Evolutionary conservation across 2,888 invertebrate species (phyloP).

Genomic region (Chymomyza caudatula): DNA sequence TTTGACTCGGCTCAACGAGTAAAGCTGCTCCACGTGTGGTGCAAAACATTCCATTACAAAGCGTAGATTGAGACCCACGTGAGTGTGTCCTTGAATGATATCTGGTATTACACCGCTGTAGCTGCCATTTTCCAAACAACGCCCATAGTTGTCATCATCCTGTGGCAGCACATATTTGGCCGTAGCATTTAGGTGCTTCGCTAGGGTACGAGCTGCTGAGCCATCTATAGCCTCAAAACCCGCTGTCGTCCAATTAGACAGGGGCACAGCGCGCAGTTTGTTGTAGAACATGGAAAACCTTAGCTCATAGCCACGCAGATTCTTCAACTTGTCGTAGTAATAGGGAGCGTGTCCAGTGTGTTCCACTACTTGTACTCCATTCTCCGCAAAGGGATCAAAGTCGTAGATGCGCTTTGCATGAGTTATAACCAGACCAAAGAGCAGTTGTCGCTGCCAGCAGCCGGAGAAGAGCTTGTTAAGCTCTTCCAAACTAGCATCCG

Average conservation of each 20-base stretch:
- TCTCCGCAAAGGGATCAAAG: slow-evolving; percentile 64
- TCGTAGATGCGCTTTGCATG: slow-evolving; percentile 39
- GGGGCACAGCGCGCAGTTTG: slow-evolving; percentile 58
- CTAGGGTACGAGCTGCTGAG: slow-evolving; percentile 47
- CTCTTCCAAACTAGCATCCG: slow-evolving; percentile 29
- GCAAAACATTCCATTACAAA: slow-evolving; percentile 53
- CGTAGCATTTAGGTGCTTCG: slow-evolving; percentile 64
- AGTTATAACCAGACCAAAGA: slow-evolving; percentile 59
- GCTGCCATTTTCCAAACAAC: slow-evolving; percentile 50
- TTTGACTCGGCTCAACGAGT: slow-evolving; percentile 58
- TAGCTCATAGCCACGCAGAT: slow-evolving; percentile 58
- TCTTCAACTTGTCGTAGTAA: slow-evolving; percentile 61
- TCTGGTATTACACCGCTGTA: slow-evolving; percentile 63
- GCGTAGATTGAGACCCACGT: slow-evolving; percentile 69
- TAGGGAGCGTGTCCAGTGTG: slow-evolving; percentile 6
- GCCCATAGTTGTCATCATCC: slow-evolving; percentile 65
- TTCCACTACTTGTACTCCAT: slow-evolving; percentile 47
- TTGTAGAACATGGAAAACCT: slow-evolving; percentile 68
- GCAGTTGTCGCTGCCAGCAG: slow-evolving; percentile 62
- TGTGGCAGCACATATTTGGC: slow-evolving; percentile 56
- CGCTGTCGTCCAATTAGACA: slow-evolving; percentile 14
- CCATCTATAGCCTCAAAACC: slow-evolving; percentile 62
- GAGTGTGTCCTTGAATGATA: slow-evolving; percentile 49
- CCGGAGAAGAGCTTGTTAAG: slow-evolving; percentile 47
- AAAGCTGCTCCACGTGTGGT: slow-evolving; percentile 53